phyloP scores from a whole-genome alignment of 2,888 invertebrate genomes.

The Steinernema carpocapsae region DNA sequence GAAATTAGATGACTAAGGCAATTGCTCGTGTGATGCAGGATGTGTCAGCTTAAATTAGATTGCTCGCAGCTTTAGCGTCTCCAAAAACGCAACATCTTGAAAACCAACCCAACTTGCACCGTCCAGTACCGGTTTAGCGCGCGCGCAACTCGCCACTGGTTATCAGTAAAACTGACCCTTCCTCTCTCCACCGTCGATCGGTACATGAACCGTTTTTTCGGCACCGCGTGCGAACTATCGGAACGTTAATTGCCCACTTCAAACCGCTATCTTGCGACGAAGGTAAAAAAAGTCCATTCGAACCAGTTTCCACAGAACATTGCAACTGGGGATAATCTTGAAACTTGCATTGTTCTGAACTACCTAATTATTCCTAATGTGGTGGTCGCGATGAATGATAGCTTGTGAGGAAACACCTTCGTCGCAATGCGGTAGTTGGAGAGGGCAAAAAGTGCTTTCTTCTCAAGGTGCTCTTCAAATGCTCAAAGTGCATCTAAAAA shows the following conservation, averaged over 20 bases:
- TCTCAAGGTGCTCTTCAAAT: too few species aligned
- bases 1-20: too few species aligned
- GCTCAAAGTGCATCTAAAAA: too few species aligned
- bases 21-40: too few species aligned
- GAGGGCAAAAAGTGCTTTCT: background rate
- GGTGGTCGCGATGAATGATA: background rate
- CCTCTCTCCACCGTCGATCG: too few species aligned
- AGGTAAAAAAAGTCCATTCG: background rate
- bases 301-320: background rate
- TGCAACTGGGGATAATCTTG: conserved; percentile 15
- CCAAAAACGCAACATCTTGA: too few species aligned
- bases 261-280: conserved; percentile 32
- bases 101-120: too few species aligned
- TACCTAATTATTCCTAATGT: conserved; percentile 28
- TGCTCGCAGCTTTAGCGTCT: too few species aligned
- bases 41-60: too few species aligned
- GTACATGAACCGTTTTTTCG: background rate
- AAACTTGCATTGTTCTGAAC: background rate
- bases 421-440: background rate
- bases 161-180: conserved; percentile 4
- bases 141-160: background rate
- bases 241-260: conserved; percentile 19
- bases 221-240: conserved; percentile 15
- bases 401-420: too few species aligned
- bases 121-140: too few species aligned